These are phyloP conservation scores for Dromococcyx pavoninus DNA, from an alignment of 2,797 vertebrate species.

Conservation along the genomic window DNA sequence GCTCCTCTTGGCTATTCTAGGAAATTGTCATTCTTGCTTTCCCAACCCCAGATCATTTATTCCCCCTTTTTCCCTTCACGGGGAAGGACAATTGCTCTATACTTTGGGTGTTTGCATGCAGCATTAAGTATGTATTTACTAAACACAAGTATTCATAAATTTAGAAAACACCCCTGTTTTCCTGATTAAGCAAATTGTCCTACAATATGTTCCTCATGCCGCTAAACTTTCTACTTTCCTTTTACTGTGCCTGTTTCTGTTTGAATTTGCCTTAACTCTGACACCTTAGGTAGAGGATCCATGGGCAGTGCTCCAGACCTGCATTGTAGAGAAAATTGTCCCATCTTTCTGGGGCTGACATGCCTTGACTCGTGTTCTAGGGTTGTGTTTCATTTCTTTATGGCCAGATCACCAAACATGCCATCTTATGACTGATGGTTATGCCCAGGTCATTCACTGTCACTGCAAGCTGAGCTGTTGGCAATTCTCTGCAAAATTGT, in stretches of 20 bases:
- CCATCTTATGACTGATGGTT: not conserved
- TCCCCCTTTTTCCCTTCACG: not conserved
- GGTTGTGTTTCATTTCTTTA: not conserved
- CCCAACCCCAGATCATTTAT: not conserved
- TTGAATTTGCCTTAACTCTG: not conserved
- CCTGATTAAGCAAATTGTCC: not conserved
- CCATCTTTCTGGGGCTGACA: not conserved
- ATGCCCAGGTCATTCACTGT: not conserved
- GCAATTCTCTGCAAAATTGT: not conserved
- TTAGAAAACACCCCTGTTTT: not conserved
- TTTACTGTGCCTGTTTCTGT: not conserved
- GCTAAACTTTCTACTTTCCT: not conserved
- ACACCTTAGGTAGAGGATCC: not conserved
- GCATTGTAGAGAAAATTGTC: not conserved
- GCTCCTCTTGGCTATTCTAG: not conserved
- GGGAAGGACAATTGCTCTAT: not conserved
- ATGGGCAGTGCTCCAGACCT: not conserved
- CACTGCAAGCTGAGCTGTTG: not conserved
- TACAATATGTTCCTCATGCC: not conserved
- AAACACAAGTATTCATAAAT: not conserved
- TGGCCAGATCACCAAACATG: not conserved
- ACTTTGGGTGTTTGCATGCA: not conserved
- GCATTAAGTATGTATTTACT: not conserved
- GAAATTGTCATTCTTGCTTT: not conserved
- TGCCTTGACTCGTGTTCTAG: not conserved